Evolutionary conservation across 2,888 invertebrate genomes (phyloP).

Genomic region (Leptothorax acervorum): DNA sequence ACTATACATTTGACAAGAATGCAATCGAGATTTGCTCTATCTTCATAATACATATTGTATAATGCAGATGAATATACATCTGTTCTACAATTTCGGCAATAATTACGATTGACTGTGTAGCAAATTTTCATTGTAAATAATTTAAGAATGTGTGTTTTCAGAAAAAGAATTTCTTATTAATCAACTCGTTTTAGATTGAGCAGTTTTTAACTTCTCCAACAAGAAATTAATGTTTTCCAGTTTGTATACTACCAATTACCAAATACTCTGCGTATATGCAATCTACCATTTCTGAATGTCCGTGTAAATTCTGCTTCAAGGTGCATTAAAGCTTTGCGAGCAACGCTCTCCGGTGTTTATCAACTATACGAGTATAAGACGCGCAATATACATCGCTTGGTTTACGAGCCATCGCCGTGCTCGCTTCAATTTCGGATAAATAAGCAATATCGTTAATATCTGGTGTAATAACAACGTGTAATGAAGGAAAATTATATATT

Average conservation of each 20-base stretch:
- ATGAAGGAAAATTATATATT: slow-evolving; percentile 26
- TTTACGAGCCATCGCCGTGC: background rate
- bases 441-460: slow-evolving; percentile 9
- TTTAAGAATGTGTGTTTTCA: background rate
- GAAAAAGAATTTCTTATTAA: background rate
- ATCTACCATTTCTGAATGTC: slow-evolving; percentile 23
- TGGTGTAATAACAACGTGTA: slow-evolving; percentile 7
- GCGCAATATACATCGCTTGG: slow-evolving; percentile 18
- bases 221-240: background rate
- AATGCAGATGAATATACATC: background rate
- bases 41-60: background rate
- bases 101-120: background rate
- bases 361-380: slow-evolving; percentile 15
- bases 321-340: slow-evolving; percentile 55
- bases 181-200: background rate
- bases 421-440: slow-evolving; percentile 17
- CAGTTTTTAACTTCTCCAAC: background rate
- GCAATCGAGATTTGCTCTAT: background rate
- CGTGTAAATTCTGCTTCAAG: slow-evolving; percentile 26
- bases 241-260: background rate
- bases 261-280: slow-evolving; percentile 21
- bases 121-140: background rate
- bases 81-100: background rate
- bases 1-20: background rate
- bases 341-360: slow-evolving; percentile 19